phyloP scores from a whole-genome alignment of 92 coral and sea anemone species.

The Parazoanthus darwini region DNA sequence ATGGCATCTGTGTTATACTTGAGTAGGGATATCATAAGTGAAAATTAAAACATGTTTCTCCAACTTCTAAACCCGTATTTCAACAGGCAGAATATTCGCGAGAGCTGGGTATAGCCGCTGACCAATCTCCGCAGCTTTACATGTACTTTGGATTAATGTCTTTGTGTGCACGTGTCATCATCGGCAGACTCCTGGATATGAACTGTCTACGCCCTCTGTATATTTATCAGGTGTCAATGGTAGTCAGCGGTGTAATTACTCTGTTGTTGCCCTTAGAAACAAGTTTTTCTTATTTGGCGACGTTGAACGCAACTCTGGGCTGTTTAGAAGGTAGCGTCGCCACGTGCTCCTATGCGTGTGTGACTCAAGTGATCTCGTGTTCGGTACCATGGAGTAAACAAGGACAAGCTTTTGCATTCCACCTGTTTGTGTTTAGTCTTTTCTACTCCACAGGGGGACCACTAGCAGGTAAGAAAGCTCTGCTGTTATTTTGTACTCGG shows the following conservation, averaged over 20 bases:
- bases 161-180: not conserved
- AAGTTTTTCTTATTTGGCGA: not conserved
- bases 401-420: not conserved
- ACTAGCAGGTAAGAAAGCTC: not conserved
- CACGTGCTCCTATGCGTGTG: not conserved
- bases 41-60: not conserved
- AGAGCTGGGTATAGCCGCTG: slow-evolving; percentile 13
- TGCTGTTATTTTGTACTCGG: too few species aligned
- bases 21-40: not conserved
- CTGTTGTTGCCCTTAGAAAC: slow-evolving; percentile 1
- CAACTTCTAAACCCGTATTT: not conserved
- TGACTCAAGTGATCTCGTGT: slow-evolving; percentile 1
- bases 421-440: not conserved
- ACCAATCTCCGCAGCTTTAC: slow-evolving; percentile 11
- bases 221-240: not conserved
- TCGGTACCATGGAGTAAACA: not conserved
- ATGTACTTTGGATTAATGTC: not conserved
- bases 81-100: slow-evolving; percentile 14
- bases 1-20: not conserved
- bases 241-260: not conserved
- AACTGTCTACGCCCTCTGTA: not conserved
- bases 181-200: not conserved
- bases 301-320: not conserved
- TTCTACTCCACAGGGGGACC: slow-evolving; percentile 10
- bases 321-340: not conserved